These are phyloP conservation scores for Meloidogyne floridensis DNA, from an alignment of 1,140 invertebrate species.

Conservation along the genomic window DNA sequence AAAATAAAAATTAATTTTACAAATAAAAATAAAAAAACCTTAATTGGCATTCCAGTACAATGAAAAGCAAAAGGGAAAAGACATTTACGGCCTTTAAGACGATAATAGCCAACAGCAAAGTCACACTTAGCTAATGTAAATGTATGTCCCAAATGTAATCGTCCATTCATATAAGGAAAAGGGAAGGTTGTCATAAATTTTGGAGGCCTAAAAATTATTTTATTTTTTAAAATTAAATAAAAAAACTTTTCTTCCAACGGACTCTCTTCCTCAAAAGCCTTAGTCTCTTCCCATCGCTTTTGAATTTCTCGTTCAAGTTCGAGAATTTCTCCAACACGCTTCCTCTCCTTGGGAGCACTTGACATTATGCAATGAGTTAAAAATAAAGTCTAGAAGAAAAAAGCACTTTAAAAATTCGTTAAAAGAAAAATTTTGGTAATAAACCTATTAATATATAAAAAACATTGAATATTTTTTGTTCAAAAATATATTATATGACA, in stretches of 20 bases:
- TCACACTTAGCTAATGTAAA: conserved; percentile 75
- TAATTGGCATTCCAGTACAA: conserved; percentile 82
- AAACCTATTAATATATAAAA: conserved; percentile 2
- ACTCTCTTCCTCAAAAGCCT: conserved; percentile 57
- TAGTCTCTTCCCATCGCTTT: conserved; percentile 55
- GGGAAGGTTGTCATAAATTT: conserved; percentile 95
- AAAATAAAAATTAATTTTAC: too few relatives aligned
- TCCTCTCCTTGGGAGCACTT: conserved; percentile 52
- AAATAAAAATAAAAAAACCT: conserved; percentile 44
- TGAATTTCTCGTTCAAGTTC: conserved; percentile 58
- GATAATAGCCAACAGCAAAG: conserved; percentile 87
- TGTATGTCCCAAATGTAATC: conserved; percentile 93
- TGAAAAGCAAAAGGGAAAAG: conserved; percentile 98
- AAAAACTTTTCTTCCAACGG: conserved; percentile 40
- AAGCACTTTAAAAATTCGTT: not conserved
- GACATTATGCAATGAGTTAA: not conserved
- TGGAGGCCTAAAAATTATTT: conserved; percentile 15
- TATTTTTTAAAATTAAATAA: conserved; percentile 17
- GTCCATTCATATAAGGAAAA: conserved; percentile 99
- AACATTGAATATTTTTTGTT: too few relatives aligned
- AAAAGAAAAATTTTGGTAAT: not conserved
- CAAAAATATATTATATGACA: too few relatives aligned
- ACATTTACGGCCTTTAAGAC: conserved; percentile 84
- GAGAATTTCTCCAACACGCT: conserved; percentile 59
- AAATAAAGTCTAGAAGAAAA: not conserved